These are phyloP conservation scores for Thinocorus orbignyianus DNA, from an alignment of 2,113 vertebrate species.

Conservation along the genomic window DNA sequence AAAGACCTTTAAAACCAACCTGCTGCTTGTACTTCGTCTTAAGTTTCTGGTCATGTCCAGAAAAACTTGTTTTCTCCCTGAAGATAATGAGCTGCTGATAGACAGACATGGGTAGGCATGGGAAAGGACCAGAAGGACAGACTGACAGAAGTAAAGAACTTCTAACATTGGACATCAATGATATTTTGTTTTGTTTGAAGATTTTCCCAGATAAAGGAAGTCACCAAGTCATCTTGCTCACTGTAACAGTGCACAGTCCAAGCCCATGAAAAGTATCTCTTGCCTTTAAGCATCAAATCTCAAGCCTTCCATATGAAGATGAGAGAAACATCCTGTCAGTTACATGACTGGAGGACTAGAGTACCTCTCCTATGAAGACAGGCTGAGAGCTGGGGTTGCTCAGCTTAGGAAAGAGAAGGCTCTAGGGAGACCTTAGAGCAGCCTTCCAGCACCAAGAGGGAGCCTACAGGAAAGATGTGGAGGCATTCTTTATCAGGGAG, in stretches of 20 bases:
- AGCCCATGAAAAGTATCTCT: neutral
- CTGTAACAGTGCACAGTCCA: neutral
- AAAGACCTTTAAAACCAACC: neutral
- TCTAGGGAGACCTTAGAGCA: no score
- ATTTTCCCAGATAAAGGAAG: neutral
- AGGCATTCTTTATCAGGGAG: no score
- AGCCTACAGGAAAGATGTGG: no score
- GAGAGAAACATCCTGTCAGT: neutral
- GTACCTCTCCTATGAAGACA: no score
- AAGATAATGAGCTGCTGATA: neutral
- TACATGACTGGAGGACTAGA: neutral
- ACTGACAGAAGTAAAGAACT: neutral
- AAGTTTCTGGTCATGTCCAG: neutral
- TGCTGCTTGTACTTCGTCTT: neutral
- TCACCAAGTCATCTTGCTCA: neutral
- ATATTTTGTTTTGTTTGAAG: neutral
- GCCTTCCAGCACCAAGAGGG: no score
- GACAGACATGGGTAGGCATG: neutral
- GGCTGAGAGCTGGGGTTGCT: no score
- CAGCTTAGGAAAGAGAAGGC: no score
- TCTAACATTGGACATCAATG: neutral
- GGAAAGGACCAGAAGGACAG: neutral
- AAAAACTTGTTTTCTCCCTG: neutral
- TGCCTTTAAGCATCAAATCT: neutral
- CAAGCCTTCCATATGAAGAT: neutral